Percentiles rank a stretch among this genome's conserved stretches.
These are phyloP conservation scores for Chouioia cunea DNA, from an alignment of 2,888 invertebrate species.

Conservation along the genomic window DNA sequence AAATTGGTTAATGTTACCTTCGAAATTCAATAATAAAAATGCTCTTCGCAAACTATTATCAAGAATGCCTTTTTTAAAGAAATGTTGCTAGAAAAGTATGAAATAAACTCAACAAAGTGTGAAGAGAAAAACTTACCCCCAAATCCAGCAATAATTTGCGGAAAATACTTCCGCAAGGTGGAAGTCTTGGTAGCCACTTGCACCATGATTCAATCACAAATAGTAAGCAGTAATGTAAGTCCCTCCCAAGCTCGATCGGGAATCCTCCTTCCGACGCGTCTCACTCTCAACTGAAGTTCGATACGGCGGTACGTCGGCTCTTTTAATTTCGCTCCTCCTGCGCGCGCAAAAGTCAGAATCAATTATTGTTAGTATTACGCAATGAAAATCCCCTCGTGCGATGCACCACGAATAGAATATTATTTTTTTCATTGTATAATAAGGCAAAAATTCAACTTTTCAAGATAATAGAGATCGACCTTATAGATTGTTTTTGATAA, in stretches of 20 bases:
- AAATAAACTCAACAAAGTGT: not conserved
- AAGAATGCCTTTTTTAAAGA: no score
- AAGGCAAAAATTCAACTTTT: no score
- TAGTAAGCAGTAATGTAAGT: not conserved
- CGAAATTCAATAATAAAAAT: no score
- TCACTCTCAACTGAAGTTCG: constrained; percentile 26
- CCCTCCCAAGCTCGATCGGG: not conserved
- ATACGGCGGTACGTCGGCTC: constrained; percentile 17
- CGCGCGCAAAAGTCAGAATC: not conserved
- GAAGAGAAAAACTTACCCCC: constrained; percentile 38
- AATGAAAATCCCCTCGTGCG: constrained; percentile 8
- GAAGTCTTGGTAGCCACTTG: constrained; percentile 30
- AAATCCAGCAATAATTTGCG: constrained; percentile 40
- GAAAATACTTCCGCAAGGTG: constrained; percentile 31
- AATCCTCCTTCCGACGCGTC: constrained; percentile 25
- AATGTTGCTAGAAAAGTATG: not conserved
- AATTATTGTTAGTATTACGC: constrained; percentile 7
- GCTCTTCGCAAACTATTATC: no score
- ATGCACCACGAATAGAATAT: no score
- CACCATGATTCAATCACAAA: constrained; percentile 20
- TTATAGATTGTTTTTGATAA: no score
- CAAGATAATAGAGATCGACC: no score
- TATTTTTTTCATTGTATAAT: no score
- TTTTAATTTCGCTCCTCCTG: constrained; percentile 21
- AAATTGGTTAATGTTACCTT: no score